phyloP scores from a whole-genome alignment of 2,888 invertebrate genomes.

The Rhimphoctona megacephalus region DNA sequence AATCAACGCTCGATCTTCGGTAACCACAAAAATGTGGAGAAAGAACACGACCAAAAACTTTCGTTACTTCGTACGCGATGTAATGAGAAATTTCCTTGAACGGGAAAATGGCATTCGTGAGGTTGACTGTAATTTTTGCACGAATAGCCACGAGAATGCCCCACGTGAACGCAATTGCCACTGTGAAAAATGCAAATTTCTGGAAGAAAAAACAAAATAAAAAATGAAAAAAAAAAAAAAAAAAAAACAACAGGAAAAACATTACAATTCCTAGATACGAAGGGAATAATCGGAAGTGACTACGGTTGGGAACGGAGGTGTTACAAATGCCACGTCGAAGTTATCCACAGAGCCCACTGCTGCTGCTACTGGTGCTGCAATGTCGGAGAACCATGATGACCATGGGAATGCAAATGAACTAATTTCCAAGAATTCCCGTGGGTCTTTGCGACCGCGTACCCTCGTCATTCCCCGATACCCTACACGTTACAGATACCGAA shows the following conservation, averaged over 20 bases:
- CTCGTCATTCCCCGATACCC: conserved; percentile 53
- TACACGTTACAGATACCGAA: conserved; percentile 49
- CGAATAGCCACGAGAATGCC: conserved; percentile 40
- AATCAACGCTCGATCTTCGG: not conserved
- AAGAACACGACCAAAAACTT: not conserved
- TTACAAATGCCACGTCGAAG: conserved; percentile 48
- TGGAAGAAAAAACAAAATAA: not conserved
- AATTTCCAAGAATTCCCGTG: conserved; percentile 77
- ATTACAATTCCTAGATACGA: conserved; percentile 40
- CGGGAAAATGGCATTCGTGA: conserved; percentile 36
- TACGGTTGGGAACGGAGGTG: conserved; percentile 30
- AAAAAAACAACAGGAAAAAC: conserved; percentile 41
- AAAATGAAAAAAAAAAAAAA: conserved; percentile 21
- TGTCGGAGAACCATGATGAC: conserved; percentile 53
- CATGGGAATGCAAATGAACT: conserved; percentile 77
- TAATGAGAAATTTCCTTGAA: conserved; percentile 18
- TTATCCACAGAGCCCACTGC: not conserved
- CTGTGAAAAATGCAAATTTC: conserved; percentile 59
- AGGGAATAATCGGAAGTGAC: conserved; percentile 50
- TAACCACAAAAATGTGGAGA: not conserved
- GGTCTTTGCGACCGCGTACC: conserved; percentile 67
- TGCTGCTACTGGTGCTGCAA: not conserved
- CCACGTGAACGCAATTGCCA: conserved; percentile 9
- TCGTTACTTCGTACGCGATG: conserved; percentile 1
- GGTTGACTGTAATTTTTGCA: conserved; percentile 41